Conservation (phyloP, 1,140 invertebrate species). For the Drosophila micromelanica region DNA sequence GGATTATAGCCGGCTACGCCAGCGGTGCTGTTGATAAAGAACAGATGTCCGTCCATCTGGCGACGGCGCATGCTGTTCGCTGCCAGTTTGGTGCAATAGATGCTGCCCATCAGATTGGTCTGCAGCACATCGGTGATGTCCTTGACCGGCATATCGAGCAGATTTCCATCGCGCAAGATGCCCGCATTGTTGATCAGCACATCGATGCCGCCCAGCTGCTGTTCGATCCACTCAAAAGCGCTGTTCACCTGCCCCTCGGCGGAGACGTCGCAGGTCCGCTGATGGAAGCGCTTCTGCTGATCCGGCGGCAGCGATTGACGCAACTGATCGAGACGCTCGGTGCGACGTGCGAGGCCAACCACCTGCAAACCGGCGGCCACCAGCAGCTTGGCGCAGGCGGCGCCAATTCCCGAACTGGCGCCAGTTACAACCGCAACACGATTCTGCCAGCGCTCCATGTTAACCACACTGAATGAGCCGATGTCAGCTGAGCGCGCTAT, state of each 20-base stretch:
- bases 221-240: slow-evolving; percentile 88
- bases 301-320: slow-evolving; percentile 63
- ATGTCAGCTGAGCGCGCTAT: not conserved
- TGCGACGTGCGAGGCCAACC: slow-evolving; percentile 79
- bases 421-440: slow-evolving; percentile 88
- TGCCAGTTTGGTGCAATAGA: slow-evolving; percentile 88
- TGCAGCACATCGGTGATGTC: slow-evolving; percentile 86
- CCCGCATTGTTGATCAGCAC: slow-evolving; percentile 92
- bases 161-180: slow-evolving; percentile 82
- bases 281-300: slow-evolving; percentile 81
- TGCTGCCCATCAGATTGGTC: slow-evolving; percentile 89
- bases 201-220: slow-evolving; percentile 88
- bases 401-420: slow-evolving; percentile 88
- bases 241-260: slow-evolving; percentile 87
- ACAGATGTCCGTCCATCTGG: slow-evolving; percentile 88
- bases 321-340: slow-evolving; percentile 62
- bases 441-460: slow-evolving; percentile 86
- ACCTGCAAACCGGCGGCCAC: slow-evolving; percentile 86
- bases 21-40: slow-evolving; percentile 89
- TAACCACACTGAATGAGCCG: slow-evolving; percentile 2
- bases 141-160: slow-evolving; percentile 76
- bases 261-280: slow-evolving; percentile 87
- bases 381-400: slow-evolving; percentile 85
- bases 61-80: slow-evolving; percentile 88
- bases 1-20: slow-evolving; percentile 85